phyloP scores from a whole-genome alignment of 1,140 invertebrate species.

The Drosophila tsacasi region DNA sequence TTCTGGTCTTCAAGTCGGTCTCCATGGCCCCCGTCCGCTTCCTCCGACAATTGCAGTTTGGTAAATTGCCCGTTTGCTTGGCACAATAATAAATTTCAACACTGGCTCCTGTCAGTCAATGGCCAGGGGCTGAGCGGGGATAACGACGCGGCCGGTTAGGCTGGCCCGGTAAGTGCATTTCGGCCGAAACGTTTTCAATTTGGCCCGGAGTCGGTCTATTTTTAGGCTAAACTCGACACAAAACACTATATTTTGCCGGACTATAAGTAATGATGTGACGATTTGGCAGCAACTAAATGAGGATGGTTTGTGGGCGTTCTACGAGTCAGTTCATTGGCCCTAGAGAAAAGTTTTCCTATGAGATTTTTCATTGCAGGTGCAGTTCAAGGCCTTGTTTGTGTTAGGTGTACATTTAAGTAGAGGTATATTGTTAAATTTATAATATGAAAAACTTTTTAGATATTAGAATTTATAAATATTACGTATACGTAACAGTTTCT shows the following conservation, averaged over 20 bases:
- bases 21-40: background rate
- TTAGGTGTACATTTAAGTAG: background rate
- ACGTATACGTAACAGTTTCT: background rate
- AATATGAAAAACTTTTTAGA: background rate
- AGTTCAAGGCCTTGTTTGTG: constrained; percentile 57
- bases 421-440: background rate
- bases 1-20: background rate
- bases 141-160: constrained; percentile 11
- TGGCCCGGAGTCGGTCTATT: constrained; percentile 51
- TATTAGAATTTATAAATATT: background rate
- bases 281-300: constrained; percentile 70
- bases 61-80: constrained; percentile 75
- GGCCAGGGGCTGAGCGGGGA: constrained; percentile 15
- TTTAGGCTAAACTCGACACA: constrained; percentile 47
- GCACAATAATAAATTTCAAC: constrained; percentile 77
- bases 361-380: constrained; percentile 2
- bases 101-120: constrained; percentile 60
- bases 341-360: constrained; percentile 16
- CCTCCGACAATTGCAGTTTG: constrained; percentile 40
- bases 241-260: constrained; percentile 74
- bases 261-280: constrained; percentile 83
- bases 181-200: constrained; percentile 71
- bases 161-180: constrained; percentile 66
- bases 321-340: constrained; percentile 33
- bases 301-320: constrained; percentile 36